Base-by-base conservation (phyloP, 1,140 invertebrate species). In the Anoplolepis gracilipes region DNA sequence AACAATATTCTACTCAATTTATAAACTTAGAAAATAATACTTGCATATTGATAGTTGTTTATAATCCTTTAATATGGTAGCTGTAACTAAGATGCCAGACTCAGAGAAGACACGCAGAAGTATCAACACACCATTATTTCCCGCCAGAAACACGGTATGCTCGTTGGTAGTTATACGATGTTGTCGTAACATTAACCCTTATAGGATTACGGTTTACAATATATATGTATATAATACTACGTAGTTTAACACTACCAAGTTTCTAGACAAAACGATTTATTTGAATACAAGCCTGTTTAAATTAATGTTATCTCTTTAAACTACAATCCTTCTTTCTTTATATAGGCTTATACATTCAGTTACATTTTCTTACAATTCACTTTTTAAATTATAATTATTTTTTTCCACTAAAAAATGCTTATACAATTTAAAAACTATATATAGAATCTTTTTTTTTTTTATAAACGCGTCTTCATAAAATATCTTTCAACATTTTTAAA, bases 71-170 rank as follows among this genome's bases (percentile, higher is more conserved):
- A 77, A 77, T 77, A 62, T 42, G 1, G 39, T 22, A 36, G 4
- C n/a, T 39, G 36, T 42, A 76, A 76, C 55, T 61, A 11, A n/a
- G 25, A 10, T 64, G 36, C 39, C 59, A 77, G 59, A 19, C 36
- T 39, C 39, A 28, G 11, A 64, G 75, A 28, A n/a, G 42, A 77
- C 28, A 77, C 39, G n/a, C 36, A 25, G 22, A 76, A 76, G 36
- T 76, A 36, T 64, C 75, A 36, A 55, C 77, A 39, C 65, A 81
- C 65, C 55, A 53, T 55, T 57, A 81, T 72, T 72, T 72, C 62
- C 62, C 77, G 72, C 64, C 65, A 22, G 49, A 53, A 39, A 55
- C 30, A 72, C 30, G 46, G 30, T n/a, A 11, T 25, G n/a, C 30
- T 5, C 30, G 5, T n/a, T 8, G 28, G 55, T 55, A 69, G n/a